Conservation (phyloP, 1,140 invertebrate genomes). For the Drosophila saltans region DNA sequence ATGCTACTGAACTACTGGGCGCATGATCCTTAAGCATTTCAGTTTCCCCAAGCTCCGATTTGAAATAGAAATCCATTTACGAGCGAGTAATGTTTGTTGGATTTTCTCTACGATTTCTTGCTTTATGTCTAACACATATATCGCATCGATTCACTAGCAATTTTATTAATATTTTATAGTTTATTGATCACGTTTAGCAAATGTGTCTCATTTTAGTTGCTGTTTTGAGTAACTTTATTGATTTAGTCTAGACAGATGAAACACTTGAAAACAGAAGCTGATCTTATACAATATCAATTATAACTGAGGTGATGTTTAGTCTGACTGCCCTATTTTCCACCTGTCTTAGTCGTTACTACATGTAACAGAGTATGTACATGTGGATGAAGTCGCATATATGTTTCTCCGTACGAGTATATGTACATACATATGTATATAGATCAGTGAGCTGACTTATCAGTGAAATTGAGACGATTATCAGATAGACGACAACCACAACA, state of each 20-base stretch:
- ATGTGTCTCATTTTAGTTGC: background rate
- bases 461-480: conserved; percentile 32
- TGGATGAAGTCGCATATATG: background rate
- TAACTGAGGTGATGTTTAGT: conserved; percentile 44
- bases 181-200: background rate
- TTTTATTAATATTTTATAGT: background rate
- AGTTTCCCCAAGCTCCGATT: no score
- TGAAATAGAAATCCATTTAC: no score
- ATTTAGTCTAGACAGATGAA: conserved; percentile 9
- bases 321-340: conserved; percentile 33
- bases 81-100: no score
- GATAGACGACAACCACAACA: conserved; percentile 52
- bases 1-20: no score
- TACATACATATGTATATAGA: conserved; percentile 19
- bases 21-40: no score
- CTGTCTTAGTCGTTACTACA: background rate
- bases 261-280: background rate
- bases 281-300: conserved; percentile 55
- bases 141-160: no score
- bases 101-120: no score
- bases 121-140: no score
- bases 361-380: background rate
- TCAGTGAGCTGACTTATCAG: conserved; percentile 13
- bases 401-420: background rate
- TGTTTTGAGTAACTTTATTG: background rate